A percentile compares a stretch with the other conserved stretches of the same genome.
phyloP scores from a whole-genome alignment of 2,888 invertebrate genomes.

The Himalopsyche anomala region DNA sequence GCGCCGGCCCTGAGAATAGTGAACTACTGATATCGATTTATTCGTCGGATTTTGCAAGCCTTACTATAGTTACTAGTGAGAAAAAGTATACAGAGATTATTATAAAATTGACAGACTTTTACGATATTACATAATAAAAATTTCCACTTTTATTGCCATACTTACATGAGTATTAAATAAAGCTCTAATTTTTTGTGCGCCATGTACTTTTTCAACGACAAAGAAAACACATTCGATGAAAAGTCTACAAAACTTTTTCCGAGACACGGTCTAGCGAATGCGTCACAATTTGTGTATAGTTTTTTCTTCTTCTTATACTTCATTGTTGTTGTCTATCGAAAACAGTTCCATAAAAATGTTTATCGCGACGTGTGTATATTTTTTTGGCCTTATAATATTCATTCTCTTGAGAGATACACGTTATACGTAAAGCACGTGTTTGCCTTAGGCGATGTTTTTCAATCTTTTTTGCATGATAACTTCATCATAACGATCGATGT shows the following conservation, averaged over 20 bases:
- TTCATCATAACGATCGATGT: conserved; percentile 20
- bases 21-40: no score
- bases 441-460: conserved; percentile 49
- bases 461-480: conserved; percentile 52
- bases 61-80: no score
- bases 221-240: background rate
- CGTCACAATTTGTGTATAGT: background rate
- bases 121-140: no score
- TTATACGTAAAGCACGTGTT: background rate
- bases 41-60: no score
- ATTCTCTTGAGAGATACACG: background rate
- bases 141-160: no score
- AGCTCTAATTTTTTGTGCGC: no score
- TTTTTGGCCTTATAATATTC: conserved; percentile 12
- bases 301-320: background rate
- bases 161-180: no score
- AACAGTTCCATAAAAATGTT: conserved; percentile 37
- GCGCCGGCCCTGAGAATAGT: no score
- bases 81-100: no score
- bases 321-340: conserved; percentile 36
- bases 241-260: conserved; percentile 18
- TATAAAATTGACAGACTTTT: no score
- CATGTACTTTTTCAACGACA: background rate
- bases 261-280: conserved; percentile 10
- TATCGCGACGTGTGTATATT: background rate